Base-by-base conservation (phyloP, 2,113 vertebrate species). In the Erpornis zantholeuca region DNA sequence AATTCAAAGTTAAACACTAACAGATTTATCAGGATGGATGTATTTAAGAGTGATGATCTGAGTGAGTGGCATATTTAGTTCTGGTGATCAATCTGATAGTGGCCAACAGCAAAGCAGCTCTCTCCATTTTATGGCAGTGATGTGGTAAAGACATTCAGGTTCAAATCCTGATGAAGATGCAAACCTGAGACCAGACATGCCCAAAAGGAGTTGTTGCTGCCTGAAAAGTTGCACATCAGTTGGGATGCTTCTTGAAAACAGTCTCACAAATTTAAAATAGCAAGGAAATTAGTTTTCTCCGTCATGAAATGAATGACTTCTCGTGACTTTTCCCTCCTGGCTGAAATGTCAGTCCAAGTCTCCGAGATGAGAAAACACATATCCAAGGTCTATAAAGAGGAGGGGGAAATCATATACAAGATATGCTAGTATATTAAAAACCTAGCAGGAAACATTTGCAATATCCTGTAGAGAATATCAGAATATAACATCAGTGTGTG, bases 391-490 rank as follows among this genome's bases (percentile, higher is more conserved):
- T 80, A 36, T 44, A 80, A 85, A 94, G 45, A 29, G 14, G 10
- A 12, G 6, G 2, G 3, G 3, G 3, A 18, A 64, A 66, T 50
- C 16, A 49, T 73, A 82, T 10, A 66, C 38, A 64, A 95, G 70
- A 70, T 79, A 92, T 66, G 38, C 66, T 17, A n/a, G 57, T 92
- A 94, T 97, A 97, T 97, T 97, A 96, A 96, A 97, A 95, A 77
- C 61, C 82, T 82, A 50, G 82, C 77, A 95, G 82, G 92, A 94
- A 90, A 59, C 70, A 92, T 94, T 96, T 96, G 82, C 87, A 97
- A 97, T 97, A 97, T 97, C 96, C 97, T 97, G 97, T 65, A 47
- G n/a, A 93, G 87, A 77, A 40, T 95, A 97, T 97, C 94, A 82
- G 77, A 72, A 66, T 2, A 14, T 52, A 59, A 83, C 66, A 96